Conservation (phyloP, 2,797 vertebrate species). For the Hydrolagus colliei region DNA sequence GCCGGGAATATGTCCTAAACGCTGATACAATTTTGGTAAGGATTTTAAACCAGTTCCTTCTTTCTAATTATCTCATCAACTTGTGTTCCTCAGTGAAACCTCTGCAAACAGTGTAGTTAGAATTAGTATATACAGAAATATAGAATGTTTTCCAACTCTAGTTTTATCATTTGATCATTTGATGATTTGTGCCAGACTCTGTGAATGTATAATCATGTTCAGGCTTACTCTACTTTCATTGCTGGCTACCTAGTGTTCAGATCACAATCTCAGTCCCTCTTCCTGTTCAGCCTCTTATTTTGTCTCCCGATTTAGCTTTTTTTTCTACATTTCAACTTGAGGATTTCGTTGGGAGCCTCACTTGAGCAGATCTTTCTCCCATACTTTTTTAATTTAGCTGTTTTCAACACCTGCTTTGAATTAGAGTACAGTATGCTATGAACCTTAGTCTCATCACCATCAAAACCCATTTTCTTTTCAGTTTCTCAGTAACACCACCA, state of each 20-base stretch:
- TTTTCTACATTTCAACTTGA: background rate
- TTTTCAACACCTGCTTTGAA: background rate
- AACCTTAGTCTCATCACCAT: background rate
- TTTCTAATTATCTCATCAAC: background rate
- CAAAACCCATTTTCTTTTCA: background rate
- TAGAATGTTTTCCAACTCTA: background rate
- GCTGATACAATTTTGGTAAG: too few relatives aligned
- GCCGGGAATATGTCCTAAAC: too few relatives aligned
- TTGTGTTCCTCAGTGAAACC: background rate
- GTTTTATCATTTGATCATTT: background rate
- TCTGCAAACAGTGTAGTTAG: background rate
- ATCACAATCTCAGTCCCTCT: conserved; percentile 20
- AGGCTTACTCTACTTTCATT: background rate
- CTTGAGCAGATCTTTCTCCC: background rate
- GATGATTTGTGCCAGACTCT: background rate
- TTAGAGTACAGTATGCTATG: background rate
- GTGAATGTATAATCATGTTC: background rate
- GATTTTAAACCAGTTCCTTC: background rate
- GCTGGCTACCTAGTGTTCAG: background rate
- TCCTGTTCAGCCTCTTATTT: conserved; percentile 4
- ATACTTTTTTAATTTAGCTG: background rate
- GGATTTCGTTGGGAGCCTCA: conserved; percentile 9
- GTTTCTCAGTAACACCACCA: background rate
- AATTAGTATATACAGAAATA: background rate
- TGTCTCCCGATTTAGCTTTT: background rate